A percentile compares a stretch with the other conserved stretches of the same genome.
phyloP scores from a whole-genome alignment of 2,113 vertebrate genomes.

The Clinocottus analis region DNA sequence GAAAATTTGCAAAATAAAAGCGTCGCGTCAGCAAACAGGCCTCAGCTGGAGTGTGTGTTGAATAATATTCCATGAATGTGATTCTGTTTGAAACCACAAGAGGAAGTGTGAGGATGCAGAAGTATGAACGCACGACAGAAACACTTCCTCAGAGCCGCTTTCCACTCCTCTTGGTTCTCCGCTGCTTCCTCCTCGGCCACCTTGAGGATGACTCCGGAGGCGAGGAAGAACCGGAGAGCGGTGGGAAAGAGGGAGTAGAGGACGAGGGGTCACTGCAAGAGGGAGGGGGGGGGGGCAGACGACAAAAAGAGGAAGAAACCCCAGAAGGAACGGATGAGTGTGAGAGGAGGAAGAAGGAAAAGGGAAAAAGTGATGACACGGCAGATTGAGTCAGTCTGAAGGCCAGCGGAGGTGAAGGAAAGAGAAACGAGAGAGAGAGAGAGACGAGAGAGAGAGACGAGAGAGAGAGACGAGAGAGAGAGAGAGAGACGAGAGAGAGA shows the following conservation, averaged over 20 bases:
- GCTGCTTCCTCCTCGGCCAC: too few relatives aligned
- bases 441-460: slow-evolving; percentile 41
- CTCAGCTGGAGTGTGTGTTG: not conserved
- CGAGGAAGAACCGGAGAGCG: slow-evolving; percentile 27
- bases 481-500: slow-evolving; percentile 8
- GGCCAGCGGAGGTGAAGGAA: slow-evolving; percentile 68
- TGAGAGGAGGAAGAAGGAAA: slow-evolving; percentile 74
- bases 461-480: not conserved
- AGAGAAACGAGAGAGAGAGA: slow-evolving; percentile 65
- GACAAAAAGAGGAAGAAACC: slow-evolving; percentile 62
- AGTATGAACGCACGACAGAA: slow-evolving; percentile 44
- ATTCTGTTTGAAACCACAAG: slow-evolving; percentile 28
- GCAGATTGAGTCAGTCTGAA: slow-evolving; percentile 54
- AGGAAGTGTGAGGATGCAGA: slow-evolving; percentile 40
- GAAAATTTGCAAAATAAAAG: not conserved
- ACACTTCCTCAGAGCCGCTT: slow-evolving; percentile 44
- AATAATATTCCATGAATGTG: slow-evolving; percentile 11
- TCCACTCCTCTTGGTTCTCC: slow-evolving; percentile 5
- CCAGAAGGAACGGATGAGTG: slow-evolving; percentile 54
- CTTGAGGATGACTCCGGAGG: slow-evolving; percentile 12
- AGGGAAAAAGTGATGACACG: slow-evolving; percentile 64
- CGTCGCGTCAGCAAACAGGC: not conserved
- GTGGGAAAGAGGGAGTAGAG: slow-evolving; percentile 52
- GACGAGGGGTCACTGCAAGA: slow-evolving; percentile 38
- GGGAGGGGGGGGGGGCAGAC: slow-evolving; percentile 6